A percentile compares a stretch with the other conserved stretches of the same genome.
These are phyloP conservation scores for Pipistrellus nathusii DNA, from an alignment of 2,797 vertebrate species.

Conservation along the genomic window DNA sequence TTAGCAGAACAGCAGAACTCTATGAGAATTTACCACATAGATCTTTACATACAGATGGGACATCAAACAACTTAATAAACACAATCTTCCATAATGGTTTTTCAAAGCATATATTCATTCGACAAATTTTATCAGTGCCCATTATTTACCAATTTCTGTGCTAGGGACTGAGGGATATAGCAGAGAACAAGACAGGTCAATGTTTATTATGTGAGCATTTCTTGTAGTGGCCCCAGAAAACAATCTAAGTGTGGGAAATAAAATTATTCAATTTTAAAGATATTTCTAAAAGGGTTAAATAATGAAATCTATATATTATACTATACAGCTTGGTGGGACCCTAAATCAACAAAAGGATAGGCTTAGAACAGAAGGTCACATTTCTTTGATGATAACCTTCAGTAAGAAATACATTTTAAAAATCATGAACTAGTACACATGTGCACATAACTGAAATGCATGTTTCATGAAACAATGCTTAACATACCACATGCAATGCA, in stretches of 20 bases:
- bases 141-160: neutral
- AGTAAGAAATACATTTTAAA: conserved; percentile 36
- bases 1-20: neutral
- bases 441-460: neutral
- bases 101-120: neutral
- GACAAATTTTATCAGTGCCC: neutral
- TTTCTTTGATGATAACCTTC: neutral
- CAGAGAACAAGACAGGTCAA: neutral
- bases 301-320: conserved; percentile 8
- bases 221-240: neutral
- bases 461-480: neutral
- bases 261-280: conserved; percentile 39
- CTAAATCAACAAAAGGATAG: neutral
- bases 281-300: conserved; percentile 16
- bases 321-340: neutral
- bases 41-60: neutral
- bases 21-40: neutral
- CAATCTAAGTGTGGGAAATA: neutral
- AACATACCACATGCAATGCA: neutral
- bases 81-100: neutral
- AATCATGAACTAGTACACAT: neutral
- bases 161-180: neutral
- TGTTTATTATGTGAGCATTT: neutral
- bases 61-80: neutral
- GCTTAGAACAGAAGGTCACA: neutral